Percentiles rank a stretch among this genome's conserved stretches.
Conservation (phyloP, 2,113 vertebrate genomes). For the Hippocampus abdominalis region DNA sequence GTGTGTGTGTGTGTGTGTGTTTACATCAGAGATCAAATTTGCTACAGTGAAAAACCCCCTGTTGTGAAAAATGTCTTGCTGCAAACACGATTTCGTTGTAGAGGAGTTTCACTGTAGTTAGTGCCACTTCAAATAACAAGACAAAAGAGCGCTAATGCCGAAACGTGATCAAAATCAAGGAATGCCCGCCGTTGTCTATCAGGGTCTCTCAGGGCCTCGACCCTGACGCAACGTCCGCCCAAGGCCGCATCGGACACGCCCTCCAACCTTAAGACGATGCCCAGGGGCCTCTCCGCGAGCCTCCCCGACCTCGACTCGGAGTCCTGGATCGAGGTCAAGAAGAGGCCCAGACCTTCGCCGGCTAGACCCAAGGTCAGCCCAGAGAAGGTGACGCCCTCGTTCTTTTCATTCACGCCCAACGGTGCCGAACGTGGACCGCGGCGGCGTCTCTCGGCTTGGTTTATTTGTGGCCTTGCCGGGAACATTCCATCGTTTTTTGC, state of each 20-base stretch:
- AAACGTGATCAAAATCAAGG: too few relatives aligned
- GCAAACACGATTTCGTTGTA: too few relatives aligned
- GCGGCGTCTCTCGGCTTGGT: neutral
- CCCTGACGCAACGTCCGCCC: slow-evolving; percentile 61
- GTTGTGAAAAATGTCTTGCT: too few relatives aligned
- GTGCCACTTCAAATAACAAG: too few relatives aligned
- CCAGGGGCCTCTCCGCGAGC: slow-evolving; percentile 94
- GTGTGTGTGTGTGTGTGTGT: too few relatives aligned
- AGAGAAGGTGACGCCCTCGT: slow-evolving; percentile 23
- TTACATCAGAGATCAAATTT: too few relatives aligned
- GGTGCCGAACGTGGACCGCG: neutral
- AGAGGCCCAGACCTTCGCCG: slow-evolving; percentile 88
- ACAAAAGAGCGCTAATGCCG: too few relatives aligned
- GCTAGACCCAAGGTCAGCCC: slow-evolving; percentile 81
- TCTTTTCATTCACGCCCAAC: neutral
- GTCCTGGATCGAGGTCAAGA: slow-evolving; percentile 98
- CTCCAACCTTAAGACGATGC: slow-evolving; percentile 92
- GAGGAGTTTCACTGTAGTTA: too few relatives aligned
- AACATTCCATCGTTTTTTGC: neutral
- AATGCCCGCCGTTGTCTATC: slow-evolving; percentile 11
- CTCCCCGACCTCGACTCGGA: slow-evolving; percentile 94
- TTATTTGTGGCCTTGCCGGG: neutral
- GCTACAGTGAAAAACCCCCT: too few relatives aligned
- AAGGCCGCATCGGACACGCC: slow-evolving; percentile 79
- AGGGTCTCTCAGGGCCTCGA: slow-evolving; percentile 78